Conservation (phyloP, 2,888 invertebrate species). For the Hypena proboscidalis region DNA sequence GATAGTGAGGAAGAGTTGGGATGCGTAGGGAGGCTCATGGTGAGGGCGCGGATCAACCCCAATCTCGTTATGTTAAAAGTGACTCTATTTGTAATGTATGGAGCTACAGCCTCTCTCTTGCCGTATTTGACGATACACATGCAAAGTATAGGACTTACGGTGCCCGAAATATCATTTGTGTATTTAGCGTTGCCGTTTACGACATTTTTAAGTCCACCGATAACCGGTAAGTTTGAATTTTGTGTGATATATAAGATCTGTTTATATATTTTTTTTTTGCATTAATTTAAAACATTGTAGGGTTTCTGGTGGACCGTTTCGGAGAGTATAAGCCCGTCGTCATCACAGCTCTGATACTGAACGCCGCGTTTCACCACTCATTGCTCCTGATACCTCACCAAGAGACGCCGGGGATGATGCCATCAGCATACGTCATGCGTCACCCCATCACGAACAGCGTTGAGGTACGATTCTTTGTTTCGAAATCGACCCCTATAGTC, state of each 20-base stretch:
- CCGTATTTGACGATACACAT: conserved; percentile 96
- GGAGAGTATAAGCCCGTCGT: conserved; percentile 94
- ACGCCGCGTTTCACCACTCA: conserved; percentile 92
- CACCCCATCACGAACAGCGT: conserved; percentile 89
- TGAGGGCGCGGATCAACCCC: conserved; percentile 87
- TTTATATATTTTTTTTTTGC: conserved; percentile 2
- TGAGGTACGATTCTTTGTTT: conserved; percentile 82
- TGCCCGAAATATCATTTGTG: conserved; percentile 94
- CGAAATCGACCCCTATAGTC: conserved; percentile 63
- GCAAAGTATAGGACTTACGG: conserved; percentile 94
- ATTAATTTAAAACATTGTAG: conserved; percentile 77
- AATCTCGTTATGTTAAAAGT: conserved; percentile 93
- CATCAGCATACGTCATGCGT: conserved; percentile 90
- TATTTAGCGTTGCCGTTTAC: conserved; percentile 94
- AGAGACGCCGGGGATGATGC: conserved; percentile 90
- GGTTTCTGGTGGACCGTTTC: conserved; percentile 94
- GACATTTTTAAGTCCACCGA: conserved; percentile 93
- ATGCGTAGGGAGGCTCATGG: conserved; percentile 75
- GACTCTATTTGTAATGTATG: conserved; percentile 93
- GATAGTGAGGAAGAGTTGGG: conserved; percentile 69
- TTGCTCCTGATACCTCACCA: conserved; percentile 92
- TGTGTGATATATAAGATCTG: neutral
- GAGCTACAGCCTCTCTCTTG: conserved; percentile 93
- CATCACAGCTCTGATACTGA: conserved; percentile 90
- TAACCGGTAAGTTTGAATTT: conserved; percentile 87